Base-by-base conservation (phyloP, 2,888 invertebrate genomes). In the Lymantria monacha region DNA sequence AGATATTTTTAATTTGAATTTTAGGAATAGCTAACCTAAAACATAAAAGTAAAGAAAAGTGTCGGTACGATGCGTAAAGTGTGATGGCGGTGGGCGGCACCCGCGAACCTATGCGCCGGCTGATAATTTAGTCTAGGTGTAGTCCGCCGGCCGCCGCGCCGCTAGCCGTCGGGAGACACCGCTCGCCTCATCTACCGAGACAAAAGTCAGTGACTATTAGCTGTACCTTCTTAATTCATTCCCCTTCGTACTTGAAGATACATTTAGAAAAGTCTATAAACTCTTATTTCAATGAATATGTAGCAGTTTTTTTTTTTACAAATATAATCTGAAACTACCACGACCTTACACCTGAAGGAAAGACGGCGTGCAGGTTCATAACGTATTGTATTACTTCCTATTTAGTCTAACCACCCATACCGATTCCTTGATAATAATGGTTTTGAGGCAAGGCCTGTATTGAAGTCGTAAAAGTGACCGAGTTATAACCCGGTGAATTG, bases 121-220 rank as follows among this genome's bases (percentile, higher is more conserved):
- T 86, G 87, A 82, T 85, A 83, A 87, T 88, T 81, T 88, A 90
- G 88, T 87, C 82, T 87, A 89, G 89, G 85, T 85, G 89, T 80
- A 76, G 85, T 86, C 90, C 89, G 84, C 83, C 82, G 81, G 85
- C 80, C 83, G 90, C 79, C 81, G 76, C 85, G 82, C 81, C 82
- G 88, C 83, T 83, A 79, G 81, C 80, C 81, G 76, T 81, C 85
- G 78, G 83, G 79, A 74, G 84, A 79, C 81, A 74, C 85, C 87
- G 83, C 88, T 83, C 88, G 85, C 88, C 84, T 87, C 88, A 90
- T 91, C 91, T 91, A 91, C 90, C 90, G 91, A 91, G 91, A 91
- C 91, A 91, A 90, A 91, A 91, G 81, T 88, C 91, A 90, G 78
- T 77, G 66, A 68, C 75, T 73, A 63, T 61, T 46, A 57, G 53